A percentile compares a stretch with the other conserved stretches of the same genome.
These are phyloP conservation scores for Protonemura montana DNA, from an alignment of 2,888 invertebrate genomes.

Conservation along the genomic window DNA sequence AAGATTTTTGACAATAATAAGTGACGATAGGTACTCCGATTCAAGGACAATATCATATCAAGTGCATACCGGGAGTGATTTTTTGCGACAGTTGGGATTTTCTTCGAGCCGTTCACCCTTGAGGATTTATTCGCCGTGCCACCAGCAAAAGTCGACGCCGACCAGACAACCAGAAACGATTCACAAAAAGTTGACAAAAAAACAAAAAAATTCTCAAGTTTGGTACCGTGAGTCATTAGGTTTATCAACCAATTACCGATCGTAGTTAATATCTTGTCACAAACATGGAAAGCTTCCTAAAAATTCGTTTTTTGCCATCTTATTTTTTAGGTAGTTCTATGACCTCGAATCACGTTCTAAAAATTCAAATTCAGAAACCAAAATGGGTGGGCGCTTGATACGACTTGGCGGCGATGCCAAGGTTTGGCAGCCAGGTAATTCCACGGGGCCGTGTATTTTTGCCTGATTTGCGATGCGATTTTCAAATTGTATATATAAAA, in stretches of 20 bases:
- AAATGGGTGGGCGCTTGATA: slow-evolving; percentile 1
- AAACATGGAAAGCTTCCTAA: slow-evolving; percentile 12
- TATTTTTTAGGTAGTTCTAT: neutral
- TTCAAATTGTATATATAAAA: neutral
- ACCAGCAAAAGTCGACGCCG: neutral
- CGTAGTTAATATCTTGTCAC: neutral
- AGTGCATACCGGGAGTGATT: neutral
- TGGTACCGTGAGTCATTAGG: slow-evolving; percentile 27
- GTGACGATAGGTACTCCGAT: neutral
- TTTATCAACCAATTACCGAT: neutral
- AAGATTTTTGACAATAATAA: neutral
- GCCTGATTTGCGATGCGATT: neutral
- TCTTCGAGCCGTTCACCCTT: neutral
- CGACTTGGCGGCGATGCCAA: neutral
- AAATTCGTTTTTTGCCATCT: neutral
- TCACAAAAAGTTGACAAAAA: neutral
- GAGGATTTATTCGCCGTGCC: neutral
- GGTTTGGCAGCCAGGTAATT: neutral
- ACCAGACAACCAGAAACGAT: neutral
- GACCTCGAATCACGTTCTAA: neutral
- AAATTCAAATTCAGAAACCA: neutral
- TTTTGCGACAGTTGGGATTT: neutral
- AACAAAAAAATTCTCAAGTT: neutral
- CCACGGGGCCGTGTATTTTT: neutral
- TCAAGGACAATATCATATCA: neutral